A percentile compares a stretch with the other conserved stretches of the same genome.
phyloP scores from a whole-genome alignment of 1,140 invertebrate genomes.

The Drosophila pseudoobscura region DNA sequence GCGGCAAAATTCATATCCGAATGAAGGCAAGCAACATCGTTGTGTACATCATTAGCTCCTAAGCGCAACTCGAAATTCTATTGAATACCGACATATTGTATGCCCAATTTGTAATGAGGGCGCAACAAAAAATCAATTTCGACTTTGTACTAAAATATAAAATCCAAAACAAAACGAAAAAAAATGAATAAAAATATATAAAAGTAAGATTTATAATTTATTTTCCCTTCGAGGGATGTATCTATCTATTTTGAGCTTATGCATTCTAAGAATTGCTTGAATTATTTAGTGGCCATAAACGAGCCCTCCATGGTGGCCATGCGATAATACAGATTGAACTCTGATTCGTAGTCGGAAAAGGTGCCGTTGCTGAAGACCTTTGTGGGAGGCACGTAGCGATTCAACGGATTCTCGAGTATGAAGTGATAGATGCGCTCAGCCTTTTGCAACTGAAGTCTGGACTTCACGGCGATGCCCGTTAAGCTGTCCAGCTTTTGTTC shows the following conservation, averaged over 20 bases:
- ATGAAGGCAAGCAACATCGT: conserved; percentile 33
- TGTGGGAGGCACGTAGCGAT: conserved; percentile 61
- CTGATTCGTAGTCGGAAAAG: conserved; percentile 67
- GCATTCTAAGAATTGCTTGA: background rate
- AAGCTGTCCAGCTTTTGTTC: conserved; percentile 70
- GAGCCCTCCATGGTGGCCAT: conserved; percentile 57
- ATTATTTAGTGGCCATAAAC: background rate
- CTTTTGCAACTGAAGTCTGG: conserved; percentile 57
- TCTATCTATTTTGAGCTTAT: background rate
- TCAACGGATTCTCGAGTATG: conserved; percentile 68
- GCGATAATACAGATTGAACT: conserved; percentile 75
- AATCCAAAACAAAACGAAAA: conserved; percentile 40
- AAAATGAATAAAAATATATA: conserved; percentile 54
- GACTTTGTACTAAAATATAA: conserved; percentile 65
- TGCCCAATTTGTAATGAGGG: conserved; percentile 60
- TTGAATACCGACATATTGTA: conserved; percentile 49
- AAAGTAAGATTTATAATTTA: conserved; percentile 26
- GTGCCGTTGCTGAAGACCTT: conserved; percentile 59
- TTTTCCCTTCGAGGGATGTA: background rate
- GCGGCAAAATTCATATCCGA: conserved; percentile 35
- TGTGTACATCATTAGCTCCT: conserved; percentile 62
- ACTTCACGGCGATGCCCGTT: conserved; percentile 55
- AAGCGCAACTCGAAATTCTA: conserved; percentile 60
- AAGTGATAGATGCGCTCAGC: conserved; percentile 63
- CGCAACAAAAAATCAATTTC: conserved; percentile 56